Conservation (phyloP, 2,888 invertebrate species). For the Epirrhoe tristata region DNA sequence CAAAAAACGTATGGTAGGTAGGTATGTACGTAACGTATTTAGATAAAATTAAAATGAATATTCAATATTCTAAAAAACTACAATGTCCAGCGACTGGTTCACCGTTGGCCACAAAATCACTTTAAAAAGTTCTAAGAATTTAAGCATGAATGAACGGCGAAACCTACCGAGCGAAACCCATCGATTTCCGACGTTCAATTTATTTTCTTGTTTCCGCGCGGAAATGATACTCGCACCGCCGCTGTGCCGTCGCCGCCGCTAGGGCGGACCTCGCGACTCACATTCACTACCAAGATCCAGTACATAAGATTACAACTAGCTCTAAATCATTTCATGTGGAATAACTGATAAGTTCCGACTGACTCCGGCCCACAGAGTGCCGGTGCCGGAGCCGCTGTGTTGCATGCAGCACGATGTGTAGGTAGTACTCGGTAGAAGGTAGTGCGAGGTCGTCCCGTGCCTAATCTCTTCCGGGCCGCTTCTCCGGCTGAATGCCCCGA, state of each 20-base stretch:
- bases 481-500: background rate
- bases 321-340: too few relatives aligned
- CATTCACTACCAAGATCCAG: too few relatives aligned
- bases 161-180: constrained; percentile 1
- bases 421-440: background rate
- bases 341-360: too few relatives aligned
- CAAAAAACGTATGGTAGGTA: too few relatives aligned
- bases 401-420: background rate
- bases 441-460: background rate
- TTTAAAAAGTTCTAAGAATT: background rate
- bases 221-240: constrained; percentile 6
- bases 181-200: constrained; percentile 13
- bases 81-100: background rate
- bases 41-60: too few relatives aligned
- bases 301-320: too few relatives aligned
- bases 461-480: constrained; percentile 11
- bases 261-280: background rate
- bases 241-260: background rate
- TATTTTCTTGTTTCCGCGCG: constrained; percentile 14
- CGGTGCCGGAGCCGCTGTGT: too few relatives aligned
- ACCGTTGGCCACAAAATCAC: background rate
- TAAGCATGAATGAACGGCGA: background rate
- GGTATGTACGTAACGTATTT: too few relatives aligned
- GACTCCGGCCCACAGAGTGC: too few relatives aligned
- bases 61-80: too few relatives aligned